Conservation (phyloP, 2,888 invertebrate species). For the Eustalomyia histrio region DNA sequence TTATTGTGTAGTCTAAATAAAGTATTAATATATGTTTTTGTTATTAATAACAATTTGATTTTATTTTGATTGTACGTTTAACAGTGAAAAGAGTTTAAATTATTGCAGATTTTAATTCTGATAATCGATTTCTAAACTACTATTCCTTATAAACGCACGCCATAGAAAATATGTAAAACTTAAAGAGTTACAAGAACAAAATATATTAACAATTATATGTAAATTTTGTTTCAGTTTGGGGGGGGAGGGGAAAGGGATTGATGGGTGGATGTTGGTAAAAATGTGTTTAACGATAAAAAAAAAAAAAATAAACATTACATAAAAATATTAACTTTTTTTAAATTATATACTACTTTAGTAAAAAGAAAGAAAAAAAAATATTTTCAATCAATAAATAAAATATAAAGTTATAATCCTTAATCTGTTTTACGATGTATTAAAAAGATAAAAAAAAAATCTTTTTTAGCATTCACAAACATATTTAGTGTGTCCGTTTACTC, state of each 20-base stretch:
- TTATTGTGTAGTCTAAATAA: too few species aligned
- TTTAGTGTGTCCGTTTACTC: too few species aligned
- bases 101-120: not conserved
- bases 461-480: conserved; percentile 2
- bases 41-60: conserved; percentile 31
- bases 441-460: conserved; percentile 1
- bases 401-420: not conserved
- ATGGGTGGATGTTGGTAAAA: not conserved
- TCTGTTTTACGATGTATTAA: not conserved
- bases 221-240: not conserved
- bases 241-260: too few species aligned
- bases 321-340: not conserved
- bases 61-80: conserved; percentile 14
- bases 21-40: not conserved
- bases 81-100: not conserved
- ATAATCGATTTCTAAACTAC: too few species aligned
- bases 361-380: not conserved
- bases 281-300: not conserved
- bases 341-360: not conserved
- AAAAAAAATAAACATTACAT: not conserved
- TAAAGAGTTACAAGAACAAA: not conserved
- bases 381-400: conserved; percentile 2
- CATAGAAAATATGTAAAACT: conserved; percentile 1
- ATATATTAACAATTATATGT: not conserved
- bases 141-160: conserved; percentile 8